Conservation (phyloP, 2,888 invertebrate genomes). For the Lycocerus yunnanus region DNA sequence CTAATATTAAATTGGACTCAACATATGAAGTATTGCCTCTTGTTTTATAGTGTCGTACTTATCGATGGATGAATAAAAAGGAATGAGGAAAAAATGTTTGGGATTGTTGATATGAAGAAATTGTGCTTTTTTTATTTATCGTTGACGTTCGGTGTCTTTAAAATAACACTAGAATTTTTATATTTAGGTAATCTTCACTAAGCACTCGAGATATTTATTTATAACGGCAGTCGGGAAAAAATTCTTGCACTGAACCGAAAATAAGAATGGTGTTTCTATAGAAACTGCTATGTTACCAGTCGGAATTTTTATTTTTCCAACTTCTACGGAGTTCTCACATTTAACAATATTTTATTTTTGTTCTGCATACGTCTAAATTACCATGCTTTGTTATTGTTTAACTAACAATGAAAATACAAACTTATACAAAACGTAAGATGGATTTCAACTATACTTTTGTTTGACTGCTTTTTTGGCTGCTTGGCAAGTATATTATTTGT, state of each 20-base stretch:
- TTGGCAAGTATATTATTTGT: slow-evolving; percentile 44
- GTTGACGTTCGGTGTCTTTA: slow-evolving; percentile 44
- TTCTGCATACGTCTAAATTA: slow-evolving; percentile 45
- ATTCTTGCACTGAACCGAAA: slow-evolving; percentile 49
- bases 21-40: neutral
- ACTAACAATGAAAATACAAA: slow-evolving; percentile 35
- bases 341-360: slow-evolving; percentile 50
- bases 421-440: slow-evolving; percentile 29
- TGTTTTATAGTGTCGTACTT: neutral
- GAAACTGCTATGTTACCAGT: slow-evolving; percentile 43
- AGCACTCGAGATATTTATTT: slow-evolving; percentile 44
- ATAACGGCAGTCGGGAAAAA: slow-evolving; percentile 53
- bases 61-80: slow-evolving; percentile 18
- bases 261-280: slow-evolving; percentile 38
- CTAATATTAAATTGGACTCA: neutral
- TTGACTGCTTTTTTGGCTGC: slow-evolving; percentile 50
- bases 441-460: slow-evolving; percentile 38
- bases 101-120: slow-evolving; percentile 52
- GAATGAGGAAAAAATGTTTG: slow-evolving; percentile 32
- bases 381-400: slow-evolving; percentile 34
- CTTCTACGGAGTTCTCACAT: slow-evolving; percentile 54
- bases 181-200: slow-evolving; percentile 46
- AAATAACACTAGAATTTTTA: slow-evolving; percentile 45
- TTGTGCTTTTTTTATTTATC: slow-evolving; percentile 48
- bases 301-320: slow-evolving; percentile 51